A percentile compares a stretch with the other conserved stretches of the same genome.
Conservation (phyloP, 2,888 invertebrate species). For the Clitarchus hookeri region DNA sequence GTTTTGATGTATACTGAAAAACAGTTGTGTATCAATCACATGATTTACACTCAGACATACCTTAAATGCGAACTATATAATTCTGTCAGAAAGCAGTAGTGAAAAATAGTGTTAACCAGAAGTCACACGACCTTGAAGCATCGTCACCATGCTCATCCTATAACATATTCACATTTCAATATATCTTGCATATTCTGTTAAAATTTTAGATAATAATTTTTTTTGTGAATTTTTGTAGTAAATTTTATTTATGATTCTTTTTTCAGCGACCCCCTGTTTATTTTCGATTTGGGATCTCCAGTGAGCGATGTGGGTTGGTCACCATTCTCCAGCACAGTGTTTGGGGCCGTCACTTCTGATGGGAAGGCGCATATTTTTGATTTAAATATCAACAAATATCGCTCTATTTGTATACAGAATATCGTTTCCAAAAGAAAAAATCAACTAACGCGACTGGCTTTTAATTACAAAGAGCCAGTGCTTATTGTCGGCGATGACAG, state of each 20-base stretch:
- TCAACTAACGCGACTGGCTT: constrained; percentile 80
- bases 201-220: too few relatives aligned
- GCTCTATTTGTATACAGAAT: constrained; percentile 85
- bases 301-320: constrained; percentile 96
- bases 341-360: constrained; percentile 90
- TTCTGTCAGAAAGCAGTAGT: too few relatives aligned
- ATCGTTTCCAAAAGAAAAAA: constrained; percentile 84
- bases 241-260: constrained; percentile 35
- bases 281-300: constrained; percentile 88
- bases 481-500: constrained; percentile 91
- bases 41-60: too few relatives aligned
- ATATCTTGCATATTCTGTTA: too few relatives aligned
- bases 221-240: too few relatives aligned
- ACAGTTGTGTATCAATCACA: too few relatives aligned
- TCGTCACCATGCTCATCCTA: too few relatives aligned
- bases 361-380: constrained; percentile 86
- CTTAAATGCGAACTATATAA: too few relatives aligned
- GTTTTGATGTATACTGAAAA: too few relatives aligned
- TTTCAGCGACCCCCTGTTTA: constrained; percentile 84
- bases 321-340: constrained; percentile 95
- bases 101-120: too few relatives aligned
- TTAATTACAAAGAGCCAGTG: constrained; percentile 76
- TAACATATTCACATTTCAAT: too few relatives aligned
- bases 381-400: constrained; percentile 89
- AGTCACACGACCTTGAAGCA: too few relatives aligned